Evolutionary conservation across 2,888 invertebrate genomes (phyloP), one percentile per base, ranked within the genome.

Genomic region (Beris morrisii): DNA sequence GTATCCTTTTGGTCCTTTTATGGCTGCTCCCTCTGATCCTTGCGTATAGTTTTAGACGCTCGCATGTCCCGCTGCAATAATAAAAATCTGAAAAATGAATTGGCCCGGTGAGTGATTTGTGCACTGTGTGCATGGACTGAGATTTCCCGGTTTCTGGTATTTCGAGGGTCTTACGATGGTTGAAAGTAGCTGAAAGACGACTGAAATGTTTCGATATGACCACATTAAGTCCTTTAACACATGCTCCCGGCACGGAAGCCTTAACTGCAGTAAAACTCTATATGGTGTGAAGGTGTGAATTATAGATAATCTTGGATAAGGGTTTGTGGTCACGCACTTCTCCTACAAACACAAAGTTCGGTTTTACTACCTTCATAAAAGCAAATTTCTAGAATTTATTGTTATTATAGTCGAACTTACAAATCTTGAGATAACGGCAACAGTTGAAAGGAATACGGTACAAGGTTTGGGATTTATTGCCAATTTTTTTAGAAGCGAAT

Each of bases 1-100:
- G 22, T 22, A 30, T 6, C 30, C 45, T 30, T 46, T 50, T 13
- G 38, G 4, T 52, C 52, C n/a, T 22, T 11, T 9, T 48, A 15
- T 38, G 32, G 13, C 7, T 31, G 11, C 6, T 59, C 22, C 4
- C 6, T 32, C 7, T 56, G 38, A 38, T 12, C 5, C 7, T 55
- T 31, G 3, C 13, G 15, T 4, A 32, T 43, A 44, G 12, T 15
- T 6, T 52, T 4, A 11, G 5, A n/a, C 9, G 22, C 4, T 61
- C 38, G 61, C 61, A 61, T 61, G 61, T 32, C 61, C 38, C 32
- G 50, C 38, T 43, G 61, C 52, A 61, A 61, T 61, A 61, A 61
- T 13, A 38, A 11, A 50, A 30, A 50, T 22, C 58, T 28, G 32
- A 50, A 61, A 61, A 50, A 61, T 61, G 61, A 52, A 61, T 61